Conservation (phyloP, 2,113 vertebrate genomes). For the Phalacrocorax pelagicus region DNA sequence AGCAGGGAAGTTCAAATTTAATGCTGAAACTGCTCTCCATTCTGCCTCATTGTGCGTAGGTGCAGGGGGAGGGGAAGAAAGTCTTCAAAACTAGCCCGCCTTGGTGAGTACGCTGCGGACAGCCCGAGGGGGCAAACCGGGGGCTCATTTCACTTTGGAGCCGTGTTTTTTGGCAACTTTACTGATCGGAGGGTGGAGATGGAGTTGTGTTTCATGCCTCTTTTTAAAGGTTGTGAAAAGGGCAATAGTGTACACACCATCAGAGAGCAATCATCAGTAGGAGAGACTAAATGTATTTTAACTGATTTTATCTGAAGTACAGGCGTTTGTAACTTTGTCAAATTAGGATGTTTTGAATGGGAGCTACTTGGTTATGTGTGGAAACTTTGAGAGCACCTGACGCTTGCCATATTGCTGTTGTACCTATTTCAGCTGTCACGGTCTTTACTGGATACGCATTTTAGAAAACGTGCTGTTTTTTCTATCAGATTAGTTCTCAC, state of each 20-base stretch:
- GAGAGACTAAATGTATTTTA: neutral
- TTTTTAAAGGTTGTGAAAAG: neutral
- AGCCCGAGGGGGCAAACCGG: neutral
- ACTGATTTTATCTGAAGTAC: neutral
- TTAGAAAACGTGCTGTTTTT: neutral
- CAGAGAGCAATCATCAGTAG: neutral
- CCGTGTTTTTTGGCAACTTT: conserved; percentile 33
- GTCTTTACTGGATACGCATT: neutral
- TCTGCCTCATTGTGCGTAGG: conserved; percentile 61
- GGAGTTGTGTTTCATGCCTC: neutral
- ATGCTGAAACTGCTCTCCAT: conserved; percentile 68
- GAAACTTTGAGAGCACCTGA: conserved; percentile 17
- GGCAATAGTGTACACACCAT: neutral
- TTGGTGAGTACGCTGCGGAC: neutral
- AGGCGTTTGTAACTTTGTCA: neutral
- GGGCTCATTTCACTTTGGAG: conserved; percentile 9
- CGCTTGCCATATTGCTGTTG: neutral
- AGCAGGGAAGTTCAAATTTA: conserved; percentile 74
- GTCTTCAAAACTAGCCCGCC: neutral
- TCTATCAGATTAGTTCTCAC: neutral
- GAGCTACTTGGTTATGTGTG: neutral
- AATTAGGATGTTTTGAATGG: neutral
- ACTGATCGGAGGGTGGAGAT: neutral
- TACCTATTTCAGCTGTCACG: neutral
- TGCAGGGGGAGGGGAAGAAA: conserved; percentile 42